phyloP scores from a whole-genome alignment of 2,797 vertebrate species.

The Paguma larvata region DNA sequence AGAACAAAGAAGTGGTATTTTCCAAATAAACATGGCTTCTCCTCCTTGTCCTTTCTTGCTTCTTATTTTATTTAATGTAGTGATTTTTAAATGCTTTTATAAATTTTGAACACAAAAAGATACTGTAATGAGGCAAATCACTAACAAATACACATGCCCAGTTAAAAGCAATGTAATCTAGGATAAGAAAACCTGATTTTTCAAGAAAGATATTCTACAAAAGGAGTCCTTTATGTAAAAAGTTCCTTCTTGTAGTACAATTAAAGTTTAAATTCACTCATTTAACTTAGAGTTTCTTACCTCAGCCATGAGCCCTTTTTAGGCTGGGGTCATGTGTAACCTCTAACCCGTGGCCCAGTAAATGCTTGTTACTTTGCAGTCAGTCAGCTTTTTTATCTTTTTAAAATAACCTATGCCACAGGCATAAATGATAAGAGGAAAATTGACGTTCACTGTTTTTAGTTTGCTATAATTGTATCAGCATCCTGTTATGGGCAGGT shows the following conservation, averaged over 20 bases:
- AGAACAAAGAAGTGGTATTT: slow-evolving; percentile 39
- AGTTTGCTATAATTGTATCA: neutral
- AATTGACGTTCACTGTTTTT: neutral
- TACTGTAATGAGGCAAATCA: neutral
- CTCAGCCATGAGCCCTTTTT: neutral
- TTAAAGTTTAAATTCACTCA: slow-evolving; percentile 56
- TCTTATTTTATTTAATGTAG: neutral
- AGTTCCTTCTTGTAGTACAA: slow-evolving; percentile 33
- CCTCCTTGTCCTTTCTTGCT: neutral
- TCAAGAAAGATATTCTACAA: slow-evolving; percentile 34
- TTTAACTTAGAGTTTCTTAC: neutral
- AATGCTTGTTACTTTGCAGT: slow-evolving; percentile 15
- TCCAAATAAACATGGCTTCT: slow-evolving; percentile 41
- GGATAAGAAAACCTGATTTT: slow-evolving; percentile 43
- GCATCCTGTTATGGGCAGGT: neutral
- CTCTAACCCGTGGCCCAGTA: neutral
- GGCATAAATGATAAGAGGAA: slow-evolving; percentile 23
- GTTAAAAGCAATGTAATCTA: slow-evolving; percentile 15
- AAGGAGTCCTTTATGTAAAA: slow-evolving; percentile 61
- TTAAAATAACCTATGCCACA: neutral
- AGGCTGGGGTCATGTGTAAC: neutral
- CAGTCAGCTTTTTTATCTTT: slow-evolving; percentile 17
- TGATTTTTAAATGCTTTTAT: slow-evolving; percentile 65
- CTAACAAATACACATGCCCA: neutral
- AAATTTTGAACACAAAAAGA: slow-evolving; percentile 23